These are phyloP conservation scores for Epizoanthus scotinus DNA, from an alignment of 92 coral and sea anemone genomes.

Conservation along the genomic window DNA sequence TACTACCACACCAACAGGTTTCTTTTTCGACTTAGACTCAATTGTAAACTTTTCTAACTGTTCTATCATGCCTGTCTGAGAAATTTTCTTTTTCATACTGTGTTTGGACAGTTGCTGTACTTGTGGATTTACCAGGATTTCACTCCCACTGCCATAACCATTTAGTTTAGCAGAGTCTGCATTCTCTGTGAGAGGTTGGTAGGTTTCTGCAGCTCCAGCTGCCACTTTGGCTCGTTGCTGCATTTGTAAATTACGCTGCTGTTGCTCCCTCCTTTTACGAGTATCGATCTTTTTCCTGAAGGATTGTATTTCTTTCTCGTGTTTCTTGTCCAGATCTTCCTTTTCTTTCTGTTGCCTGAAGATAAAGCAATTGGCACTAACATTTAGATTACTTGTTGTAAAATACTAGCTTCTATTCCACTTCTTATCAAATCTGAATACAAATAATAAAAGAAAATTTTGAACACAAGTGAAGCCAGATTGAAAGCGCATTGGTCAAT, in stretches of 20 bases:
- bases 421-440: too few species aligned
- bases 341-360: conserved; percentile 85
- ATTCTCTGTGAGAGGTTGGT: conserved; percentile 23
- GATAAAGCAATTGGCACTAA: neutral
- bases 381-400: too few species aligned
- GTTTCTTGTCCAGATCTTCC: conserved; percentile 79
- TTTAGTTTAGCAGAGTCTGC: conserved; percentile 59
- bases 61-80: conserved; percentile 60
- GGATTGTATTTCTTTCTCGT: conserved; percentile 67
- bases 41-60: conserved; percentile 71
- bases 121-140: neutral
- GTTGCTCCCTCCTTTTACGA: conserved; percentile 51
- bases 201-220: conserved; percentile 45
- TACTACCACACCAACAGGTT: conserved; percentile 47
- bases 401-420: too few species aligned
- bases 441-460: too few species aligned
- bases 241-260: conserved; percentile 48
- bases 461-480: too few species aligned
- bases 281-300: conserved; percentile 74
- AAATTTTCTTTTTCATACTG: conserved; percentile 25
- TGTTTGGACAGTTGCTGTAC: conserved; percentile 33
- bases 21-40: conserved; percentile 76
- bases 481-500: too few species aligned
- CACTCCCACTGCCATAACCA: conserved; percentile 56
- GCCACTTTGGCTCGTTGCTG: conserved; percentile 56